Percentiles rank a stretch among this genome's conserved stretches.
phyloP scores from a whole-genome alignment of 2,797 vertebrate genomes.

The Vespertilio murinus region DNA sequence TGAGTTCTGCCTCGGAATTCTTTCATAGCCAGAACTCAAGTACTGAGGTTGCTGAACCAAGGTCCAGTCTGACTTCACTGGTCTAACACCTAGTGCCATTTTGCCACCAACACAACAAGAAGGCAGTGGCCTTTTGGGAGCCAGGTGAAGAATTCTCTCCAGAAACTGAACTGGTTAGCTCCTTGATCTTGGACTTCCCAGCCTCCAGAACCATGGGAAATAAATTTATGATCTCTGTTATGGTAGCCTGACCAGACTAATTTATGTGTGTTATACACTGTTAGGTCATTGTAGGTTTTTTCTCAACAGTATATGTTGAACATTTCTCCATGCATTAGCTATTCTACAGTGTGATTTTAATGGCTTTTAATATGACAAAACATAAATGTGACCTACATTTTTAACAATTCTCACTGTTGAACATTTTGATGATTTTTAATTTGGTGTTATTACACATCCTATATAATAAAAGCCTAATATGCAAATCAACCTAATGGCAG shows the following conservation, averaged over 20 bases:
- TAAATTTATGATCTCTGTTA: neutral
- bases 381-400: neutral
- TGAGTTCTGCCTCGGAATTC: neutral
- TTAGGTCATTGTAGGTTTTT: neutral
- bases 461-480: no score
- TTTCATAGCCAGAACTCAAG: neutral
- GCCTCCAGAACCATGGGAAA: neutral
- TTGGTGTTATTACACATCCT: neutral
- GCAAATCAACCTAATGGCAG: no score
- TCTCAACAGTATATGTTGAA: neutral
- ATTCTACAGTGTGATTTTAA: neutral
- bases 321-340: neutral
- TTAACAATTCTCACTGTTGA: neutral
- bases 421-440: neutral
- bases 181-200: neutral
- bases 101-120: neutral
- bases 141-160: neutral
- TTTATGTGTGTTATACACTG: neutral
- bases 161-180: neutral
- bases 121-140: neutral
- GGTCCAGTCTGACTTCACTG: neutral
- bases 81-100: neutral
- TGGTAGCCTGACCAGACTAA: neutral
- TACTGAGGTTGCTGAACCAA: neutral
- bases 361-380: constrained; percentile 21